Evolutionary conservation across 2,888 invertebrate species (phyloP).

Genomic region (Epirrhoe tristata): DNA sequence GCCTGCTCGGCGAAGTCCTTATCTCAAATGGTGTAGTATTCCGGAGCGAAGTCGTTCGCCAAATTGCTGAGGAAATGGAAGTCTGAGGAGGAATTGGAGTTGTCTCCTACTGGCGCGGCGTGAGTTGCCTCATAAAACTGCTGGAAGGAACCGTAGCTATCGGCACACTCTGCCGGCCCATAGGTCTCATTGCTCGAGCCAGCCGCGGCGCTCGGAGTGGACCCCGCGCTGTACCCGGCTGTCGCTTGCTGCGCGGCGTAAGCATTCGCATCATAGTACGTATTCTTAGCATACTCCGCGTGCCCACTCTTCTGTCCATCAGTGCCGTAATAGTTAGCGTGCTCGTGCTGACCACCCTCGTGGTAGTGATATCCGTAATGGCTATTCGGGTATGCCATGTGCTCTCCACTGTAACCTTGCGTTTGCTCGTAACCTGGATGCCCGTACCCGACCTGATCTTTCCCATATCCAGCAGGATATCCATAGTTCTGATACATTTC

Average conservation of each 20-base stretch:
- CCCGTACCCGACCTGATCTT: slow-evolving; percentile 82
- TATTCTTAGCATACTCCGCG: slow-evolving; percentile 82
- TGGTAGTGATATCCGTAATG: slow-evolving; percentile 83
- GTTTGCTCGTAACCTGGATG: slow-evolving; percentile 85
- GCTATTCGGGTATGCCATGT: slow-evolving; percentile 76
- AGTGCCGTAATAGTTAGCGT: slow-evolving; percentile 73
- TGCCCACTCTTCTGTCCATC: slow-evolving; percentile 83
- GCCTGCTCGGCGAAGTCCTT: slow-evolving; percentile 84
- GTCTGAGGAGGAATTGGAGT: slow-evolving; percentile 96
- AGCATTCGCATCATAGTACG: slow-evolving; percentile 75
- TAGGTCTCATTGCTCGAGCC: slow-evolving; percentile 75
- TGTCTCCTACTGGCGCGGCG: slow-evolving; percentile 87
- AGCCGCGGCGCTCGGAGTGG: slow-evolving; percentile 52
- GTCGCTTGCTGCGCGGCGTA: slow-evolving; percentile 71
- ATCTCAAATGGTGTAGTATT: slow-evolving; percentile 91
- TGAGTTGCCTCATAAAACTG: slow-evolving; percentile 88
- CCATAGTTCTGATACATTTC: slow-evolving; percentile 84
- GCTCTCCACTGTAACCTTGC: slow-evolving; percentile 75
- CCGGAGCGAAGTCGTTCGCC: slow-evolving; percentile 96
- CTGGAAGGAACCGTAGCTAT: slow-evolving; percentile 89
- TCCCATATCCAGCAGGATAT: slow-evolving; percentile 77
- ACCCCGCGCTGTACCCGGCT: slow-evolving; percentile 54
- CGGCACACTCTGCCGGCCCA: slow-evolving; percentile 82
- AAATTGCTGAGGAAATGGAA: slow-evolving; percentile 97
- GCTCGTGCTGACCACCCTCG: slow-evolving; percentile 73